Percentiles rank a stretch among this genome's conserved stretches.
phyloP scores from a whole-genome alignment of 2,888 invertebrate genomes.

The Eubasilissa splendida region DNA sequence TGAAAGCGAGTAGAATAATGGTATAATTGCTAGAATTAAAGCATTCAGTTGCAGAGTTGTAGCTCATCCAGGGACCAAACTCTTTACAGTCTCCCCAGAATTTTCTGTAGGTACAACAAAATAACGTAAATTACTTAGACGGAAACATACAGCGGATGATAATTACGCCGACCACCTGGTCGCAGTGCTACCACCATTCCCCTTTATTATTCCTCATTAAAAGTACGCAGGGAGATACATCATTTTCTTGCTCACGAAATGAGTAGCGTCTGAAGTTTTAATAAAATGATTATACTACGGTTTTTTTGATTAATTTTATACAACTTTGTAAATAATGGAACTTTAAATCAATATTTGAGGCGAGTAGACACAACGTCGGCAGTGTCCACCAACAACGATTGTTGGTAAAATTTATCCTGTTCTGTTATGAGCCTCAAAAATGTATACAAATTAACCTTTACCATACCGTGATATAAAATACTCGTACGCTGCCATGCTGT shows the following conservation, averaged over 20 bases:
- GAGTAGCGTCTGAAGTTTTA: too few relatives aligned
- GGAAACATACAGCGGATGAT: constrained; percentile 44
- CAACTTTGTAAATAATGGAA: too few relatives aligned
- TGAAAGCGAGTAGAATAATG: constrained; percentile 8
- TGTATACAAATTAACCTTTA: too few relatives aligned
- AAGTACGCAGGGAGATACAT: constrained; percentile 13
- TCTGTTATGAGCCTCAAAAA: too few relatives aligned
- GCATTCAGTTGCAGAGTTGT: constrained; percentile 7
- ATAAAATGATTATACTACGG: too few relatives aligned
- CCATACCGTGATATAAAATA: too few relatives aligned
- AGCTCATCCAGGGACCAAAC: constrained; percentile 5
- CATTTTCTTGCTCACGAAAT: neutral
- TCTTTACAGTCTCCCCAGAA: constrained; percentile 28
- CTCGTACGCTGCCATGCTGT: too few relatives aligned
- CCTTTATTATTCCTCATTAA: constrained; percentile 47
- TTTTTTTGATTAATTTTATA: too few relatives aligned
- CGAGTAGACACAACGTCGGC: too few relatives aligned
- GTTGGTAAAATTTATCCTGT: too few relatives aligned
- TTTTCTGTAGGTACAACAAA: constrained; percentile 37
- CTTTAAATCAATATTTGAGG: too few relatives aligned
- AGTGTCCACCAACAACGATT: too few relatives aligned
- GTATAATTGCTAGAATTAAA: constrained; percentile 18
- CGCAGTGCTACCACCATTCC: constrained; percentile 12
- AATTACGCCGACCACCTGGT: constrained; percentile 55
- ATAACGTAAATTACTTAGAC: constrained; percentile 51